Evolutionary conservation across 2,888 invertebrate species (phyloP).

Genomic region (Tachina grossa): DNA sequence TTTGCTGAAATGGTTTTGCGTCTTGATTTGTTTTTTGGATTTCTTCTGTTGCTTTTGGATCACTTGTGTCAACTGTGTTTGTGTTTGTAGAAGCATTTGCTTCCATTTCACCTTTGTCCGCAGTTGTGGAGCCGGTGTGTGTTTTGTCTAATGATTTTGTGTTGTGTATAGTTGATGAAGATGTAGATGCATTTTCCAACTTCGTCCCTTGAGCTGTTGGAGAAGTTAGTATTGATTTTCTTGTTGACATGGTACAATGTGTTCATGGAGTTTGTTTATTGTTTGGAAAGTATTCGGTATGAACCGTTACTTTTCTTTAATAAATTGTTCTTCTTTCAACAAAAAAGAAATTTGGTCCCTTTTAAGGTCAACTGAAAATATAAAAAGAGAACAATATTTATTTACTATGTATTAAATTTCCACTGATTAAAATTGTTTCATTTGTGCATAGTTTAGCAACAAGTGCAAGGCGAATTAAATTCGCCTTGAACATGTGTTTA

Average conservation of each 20-base stretch:
- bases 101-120: conserved; percentile 61
- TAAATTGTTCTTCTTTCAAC: conserved; percentile 15
- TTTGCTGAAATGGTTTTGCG: conserved; percentile 69
- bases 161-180: conserved; percentile 45
- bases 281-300: conserved; percentile 54
- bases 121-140: conserved; percentile 41
- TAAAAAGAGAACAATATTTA: background rate
- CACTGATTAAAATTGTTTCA: background rate
- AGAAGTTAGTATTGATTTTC: conserved; percentile 70
- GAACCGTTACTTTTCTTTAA: conserved; percentile 47
- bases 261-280: conserved; percentile 58
- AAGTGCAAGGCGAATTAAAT: too few relatives aligned
- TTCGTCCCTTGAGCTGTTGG: conserved; percentile 64
- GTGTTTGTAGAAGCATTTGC: conserved; percentile 46
- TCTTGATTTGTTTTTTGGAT: conserved; percentile 63
- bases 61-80: conserved; percentile 26
- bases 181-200: conserved; percentile 59
- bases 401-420: background rate
- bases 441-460: too few relatives aligned
- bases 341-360: conserved; percentile 59
- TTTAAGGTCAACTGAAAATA: conserved; percentile 61
- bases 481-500: too few relatives aligned
- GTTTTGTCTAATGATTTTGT: conserved; percentile 58
- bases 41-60: conserved; percentile 50
- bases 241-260: conserved; percentile 72